These are phyloP conservation scores for Tokudaia muenninki DNA, from an alignment of 2,797 vertebrate species.

Conservation along the genomic window DNA sequence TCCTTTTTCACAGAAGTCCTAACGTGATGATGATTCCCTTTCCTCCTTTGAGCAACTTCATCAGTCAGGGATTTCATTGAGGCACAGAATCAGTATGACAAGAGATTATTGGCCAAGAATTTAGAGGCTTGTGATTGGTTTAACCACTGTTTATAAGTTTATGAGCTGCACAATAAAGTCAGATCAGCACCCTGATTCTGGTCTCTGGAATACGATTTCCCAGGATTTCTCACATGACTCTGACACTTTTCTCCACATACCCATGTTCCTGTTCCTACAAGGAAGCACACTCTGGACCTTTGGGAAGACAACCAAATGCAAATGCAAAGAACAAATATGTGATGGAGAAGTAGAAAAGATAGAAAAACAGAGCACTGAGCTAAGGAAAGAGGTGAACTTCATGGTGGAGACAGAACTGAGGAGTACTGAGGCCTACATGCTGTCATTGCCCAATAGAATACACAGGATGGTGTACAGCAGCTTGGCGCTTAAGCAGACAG, in stretches of 20 bases:
- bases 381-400: background rate
- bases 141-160: no score
- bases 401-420: background rate
- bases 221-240: no score
- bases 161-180: no score
- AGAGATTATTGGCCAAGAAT: background rate
- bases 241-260: no score
- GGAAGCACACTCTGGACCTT: background rate
- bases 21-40: background rate
- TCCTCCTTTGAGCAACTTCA: background rate
- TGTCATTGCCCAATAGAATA: background rate
- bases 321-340: background rate
- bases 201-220: no score
- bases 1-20: background rate
- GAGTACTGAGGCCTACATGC: background rate
- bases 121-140: background rate
- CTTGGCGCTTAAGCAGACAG: background rate
- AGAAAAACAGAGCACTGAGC: background rate
- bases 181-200: no score
- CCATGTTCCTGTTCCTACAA: no score
- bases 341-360: background rate
- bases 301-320: background rate
- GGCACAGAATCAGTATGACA: background rate
- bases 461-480: no score
- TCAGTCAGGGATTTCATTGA: background rate